These are phyloP conservation scores for Ectobius pallidus DNA, from an alignment of 2,888 invertebrate species.

Conservation along the genomic window DNA sequence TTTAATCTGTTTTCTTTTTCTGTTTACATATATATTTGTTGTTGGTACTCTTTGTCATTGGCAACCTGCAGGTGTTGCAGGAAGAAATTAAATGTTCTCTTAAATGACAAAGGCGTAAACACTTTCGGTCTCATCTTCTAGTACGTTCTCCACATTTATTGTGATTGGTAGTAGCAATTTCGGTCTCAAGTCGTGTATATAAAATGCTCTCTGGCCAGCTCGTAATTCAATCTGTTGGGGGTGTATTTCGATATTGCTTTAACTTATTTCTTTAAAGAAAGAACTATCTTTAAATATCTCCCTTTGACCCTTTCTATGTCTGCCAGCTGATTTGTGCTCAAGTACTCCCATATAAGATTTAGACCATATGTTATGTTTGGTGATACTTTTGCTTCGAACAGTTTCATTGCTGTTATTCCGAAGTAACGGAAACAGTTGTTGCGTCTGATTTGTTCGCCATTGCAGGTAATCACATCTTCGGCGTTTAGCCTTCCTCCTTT, in stretches of 20 bases:
- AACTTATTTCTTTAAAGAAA: too few species aligned
- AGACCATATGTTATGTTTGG: too few species aligned
- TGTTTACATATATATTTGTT: too few species aligned
- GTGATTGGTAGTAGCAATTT: constrained; percentile 14
- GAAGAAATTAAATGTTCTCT: too few species aligned
- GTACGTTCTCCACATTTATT: background rate
- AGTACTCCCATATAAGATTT: background rate
- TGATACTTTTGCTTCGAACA: constrained; percentile 1
- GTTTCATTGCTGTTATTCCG: background rate
- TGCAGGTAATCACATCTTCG: background rate
- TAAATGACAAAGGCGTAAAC: too few species aligned
- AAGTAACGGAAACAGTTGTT: background rate
- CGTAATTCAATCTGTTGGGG: background rate
- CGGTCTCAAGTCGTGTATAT: background rate
- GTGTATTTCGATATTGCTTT: constrained; percentile 7
- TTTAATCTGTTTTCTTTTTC: too few species aligned
- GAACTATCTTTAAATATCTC: background rate
- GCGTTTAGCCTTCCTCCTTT: constrained; percentile 5
- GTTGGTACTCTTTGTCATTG: too few species aligned
- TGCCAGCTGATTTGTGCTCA: constrained; percentile 6
- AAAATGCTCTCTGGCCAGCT: too few species aligned
- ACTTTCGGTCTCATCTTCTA: background rate
- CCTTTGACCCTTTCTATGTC: constrained; percentile 8
- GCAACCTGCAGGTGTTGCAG: too few species aligned
- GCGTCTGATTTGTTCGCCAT: background rate